Evolutionary conservation across 2,888 invertebrate species (phyloP).

Genomic region (Cynaeus angustus): DNA sequence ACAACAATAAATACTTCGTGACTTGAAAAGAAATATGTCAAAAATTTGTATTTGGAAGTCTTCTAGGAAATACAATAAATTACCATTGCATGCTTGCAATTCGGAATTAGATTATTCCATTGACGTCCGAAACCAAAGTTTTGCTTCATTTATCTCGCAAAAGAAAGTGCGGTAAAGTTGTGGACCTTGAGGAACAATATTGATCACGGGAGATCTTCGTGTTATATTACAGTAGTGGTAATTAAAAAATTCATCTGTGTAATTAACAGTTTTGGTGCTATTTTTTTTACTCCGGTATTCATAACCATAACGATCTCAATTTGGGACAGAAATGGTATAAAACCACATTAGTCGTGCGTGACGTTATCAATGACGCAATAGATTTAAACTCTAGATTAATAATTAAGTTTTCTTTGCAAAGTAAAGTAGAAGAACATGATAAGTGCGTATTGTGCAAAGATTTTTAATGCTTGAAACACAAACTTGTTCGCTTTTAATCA

Average conservation of each 20-base stretch:
- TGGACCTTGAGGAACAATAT: constrained; percentile 2
- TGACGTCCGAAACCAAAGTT: constrained; percentile 5
- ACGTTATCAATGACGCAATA: constrained; percentile 23
- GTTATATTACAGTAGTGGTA: neutral
- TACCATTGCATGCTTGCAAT: neutral
- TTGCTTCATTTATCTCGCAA: constrained; percentile 5
- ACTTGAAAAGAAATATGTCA: neutral
- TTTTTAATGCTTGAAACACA: no score
- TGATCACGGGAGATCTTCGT: constrained; percentile 15
- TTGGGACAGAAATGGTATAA: neutral
- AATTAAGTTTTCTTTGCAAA: neutral
- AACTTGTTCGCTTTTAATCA: no score
- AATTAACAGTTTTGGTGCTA: neutral
- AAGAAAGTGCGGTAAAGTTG: constrained; percentile 4
- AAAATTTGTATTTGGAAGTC: neutral
- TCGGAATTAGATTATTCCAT: neutral
- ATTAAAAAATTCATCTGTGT: neutral
- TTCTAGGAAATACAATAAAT: neutral
- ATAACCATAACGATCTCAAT: constrained; percentile 17
- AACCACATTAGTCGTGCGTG: constrained; percentile 13
- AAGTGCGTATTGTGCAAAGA: no score
- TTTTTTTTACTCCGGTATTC: constrained; percentile 5
- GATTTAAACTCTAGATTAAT: constrained; percentile 1
- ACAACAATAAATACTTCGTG: neutral
- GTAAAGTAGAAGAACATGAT: no score